These are phyloP conservation scores for Schlechtendalia chinensis DNA, from an alignment of 1,140 invertebrate genomes.

Conservation along the genomic window DNA sequence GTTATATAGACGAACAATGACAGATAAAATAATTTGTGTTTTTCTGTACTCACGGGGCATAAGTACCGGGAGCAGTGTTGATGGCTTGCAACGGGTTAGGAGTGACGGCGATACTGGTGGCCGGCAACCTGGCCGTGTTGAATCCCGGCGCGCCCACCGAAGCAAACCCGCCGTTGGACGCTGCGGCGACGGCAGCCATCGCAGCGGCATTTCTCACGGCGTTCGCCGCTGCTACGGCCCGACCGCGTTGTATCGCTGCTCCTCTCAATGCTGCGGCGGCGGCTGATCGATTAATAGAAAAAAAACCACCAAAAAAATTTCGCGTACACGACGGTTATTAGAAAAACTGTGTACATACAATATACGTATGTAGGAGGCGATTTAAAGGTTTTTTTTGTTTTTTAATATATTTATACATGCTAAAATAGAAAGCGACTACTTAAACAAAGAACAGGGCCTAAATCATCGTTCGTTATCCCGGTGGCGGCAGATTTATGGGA, in stretches of 20 bases:
- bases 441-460: too few species aligned
- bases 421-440: conserved; percentile 16
- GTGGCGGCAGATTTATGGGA: too few species aligned
- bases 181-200: conserved; percentile 66
- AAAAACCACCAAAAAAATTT: background rate
- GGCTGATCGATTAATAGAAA: conserved; percentile 5
- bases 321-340: conserved; percentile 12
- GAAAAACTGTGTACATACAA: background rate
- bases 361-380: too few species aligned
- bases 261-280: conserved; percentile 66
- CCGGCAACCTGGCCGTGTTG: conserved; percentile 58
- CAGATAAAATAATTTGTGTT: background rate
- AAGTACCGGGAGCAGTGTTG: conserved; percentile 37
- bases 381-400: too few species aligned
- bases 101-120: conserved; percentile 16
- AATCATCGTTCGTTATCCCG: too few species aligned
- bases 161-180: conserved; percentile 70
- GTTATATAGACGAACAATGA: too few species aligned
- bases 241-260: conserved; percentile 68
- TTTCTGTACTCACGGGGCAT: conserved; percentile 36
- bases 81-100: conserved; percentile 33
- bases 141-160: conserved; percentile 67
- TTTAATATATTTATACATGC: background rate
- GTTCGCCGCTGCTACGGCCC: conserved; percentile 61
- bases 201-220: conserved; percentile 62